phyloP scores from a whole-genome alignment of 2,888 invertebrate genomes.

The Drosophila vallismaia region DNA sequence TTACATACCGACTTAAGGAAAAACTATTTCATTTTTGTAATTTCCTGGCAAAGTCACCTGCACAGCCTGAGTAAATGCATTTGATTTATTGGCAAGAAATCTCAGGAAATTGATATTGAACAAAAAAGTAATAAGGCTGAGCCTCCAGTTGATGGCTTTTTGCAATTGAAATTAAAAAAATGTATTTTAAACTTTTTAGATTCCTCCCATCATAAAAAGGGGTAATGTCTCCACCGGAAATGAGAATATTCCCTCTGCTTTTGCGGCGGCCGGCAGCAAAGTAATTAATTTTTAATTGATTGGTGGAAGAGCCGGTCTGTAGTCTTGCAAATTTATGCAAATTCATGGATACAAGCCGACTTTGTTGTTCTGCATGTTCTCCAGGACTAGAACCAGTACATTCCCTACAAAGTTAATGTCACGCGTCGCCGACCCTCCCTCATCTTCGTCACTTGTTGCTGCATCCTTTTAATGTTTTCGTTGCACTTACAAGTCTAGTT shows the following conservation, averaged over 20 bases:
- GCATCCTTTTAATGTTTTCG: slow-evolving; percentile 43
- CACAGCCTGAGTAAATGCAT: slow-evolving; percentile 7
- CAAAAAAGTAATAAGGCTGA: not conserved
- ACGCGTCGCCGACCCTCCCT: slow-evolving; percentile 35
- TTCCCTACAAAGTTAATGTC: slow-evolving; percentile 57
- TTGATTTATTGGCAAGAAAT: slow-evolving; percentile 13
- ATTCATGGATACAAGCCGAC: not conserved
- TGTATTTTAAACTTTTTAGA: not conserved
- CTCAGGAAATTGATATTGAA: slow-evolving; percentile 26
- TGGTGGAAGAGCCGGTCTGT: slow-evolving; percentile 18
- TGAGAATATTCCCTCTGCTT: slow-evolving; percentile 11
- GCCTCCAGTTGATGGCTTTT: not conserved
- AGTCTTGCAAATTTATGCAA: slow-evolving; percentile 19
- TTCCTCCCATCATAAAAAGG: slow-evolving; percentile 1
- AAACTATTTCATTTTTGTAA: slow-evolving; percentile 8
- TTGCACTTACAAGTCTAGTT: slow-evolving; percentile 37
- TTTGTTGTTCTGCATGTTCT: not conserved
- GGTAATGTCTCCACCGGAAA: slow-evolving; percentile 20
- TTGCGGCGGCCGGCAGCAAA: slow-evolving; percentile 26
- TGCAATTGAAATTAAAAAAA: slow-evolving; percentile 4
- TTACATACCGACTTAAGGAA: not conserved
- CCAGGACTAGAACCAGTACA: slow-evolving; percentile 15
- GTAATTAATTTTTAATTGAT: slow-evolving; percentile 51
- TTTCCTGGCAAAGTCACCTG: slow-evolving; percentile 16
- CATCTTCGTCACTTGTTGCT: slow-evolving; percentile 7